phyloP scores from a whole-genome alignment of 1,140 invertebrate genomes.

The Eueides isabella region DNA sequence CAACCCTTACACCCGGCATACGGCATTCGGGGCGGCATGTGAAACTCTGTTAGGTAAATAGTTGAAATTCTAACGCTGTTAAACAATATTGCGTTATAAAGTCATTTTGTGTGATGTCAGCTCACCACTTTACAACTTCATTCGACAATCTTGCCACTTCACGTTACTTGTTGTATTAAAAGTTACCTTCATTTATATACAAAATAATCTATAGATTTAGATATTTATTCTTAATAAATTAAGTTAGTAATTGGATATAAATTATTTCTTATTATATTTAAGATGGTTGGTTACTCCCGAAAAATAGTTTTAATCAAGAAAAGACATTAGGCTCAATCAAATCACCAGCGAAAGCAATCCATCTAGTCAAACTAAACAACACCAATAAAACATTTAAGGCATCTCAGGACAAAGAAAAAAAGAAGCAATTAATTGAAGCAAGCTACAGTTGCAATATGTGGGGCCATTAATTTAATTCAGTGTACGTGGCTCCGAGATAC shows the following conservation, averaged over 20 bases:
- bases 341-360: slow-evolving; percentile 56
- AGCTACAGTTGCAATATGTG: slow-evolving; percentile 76
- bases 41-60: slow-evolving; percentile 71
- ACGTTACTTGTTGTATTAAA: slow-evolving; percentile 19
- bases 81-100: slow-evolving; percentile 64
- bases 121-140: slow-evolving; percentile 50
- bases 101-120: slow-evolving; percentile 56
- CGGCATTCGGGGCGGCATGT: slow-evolving; percentile 51
- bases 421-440: slow-evolving; percentile 74
- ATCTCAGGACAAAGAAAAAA: slow-evolving; percentile 57
- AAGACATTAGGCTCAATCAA: background rate
- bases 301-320: background rate
- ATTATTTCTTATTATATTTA: too few relatives aligned
- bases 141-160: slow-evolving; percentile 5
- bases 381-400: slow-evolving; percentile 75
- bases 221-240: too few relatives aligned
- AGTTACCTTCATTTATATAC: too few relatives aligned
- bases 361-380: slow-evolving; percentile 62
- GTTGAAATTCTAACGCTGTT: slow-evolving; percentile 62
- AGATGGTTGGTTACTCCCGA: too few relatives aligned
- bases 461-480: slow-evolving; percentile 80
- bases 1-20: background rate
- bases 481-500: slow-evolving; percentile 72
- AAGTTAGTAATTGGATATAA: too few relatives aligned
- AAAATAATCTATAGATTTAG: too few relatives aligned